Conservation (phyloP, 2,797 vertebrate genomes). For the Fringilla coelebs region DNA sequence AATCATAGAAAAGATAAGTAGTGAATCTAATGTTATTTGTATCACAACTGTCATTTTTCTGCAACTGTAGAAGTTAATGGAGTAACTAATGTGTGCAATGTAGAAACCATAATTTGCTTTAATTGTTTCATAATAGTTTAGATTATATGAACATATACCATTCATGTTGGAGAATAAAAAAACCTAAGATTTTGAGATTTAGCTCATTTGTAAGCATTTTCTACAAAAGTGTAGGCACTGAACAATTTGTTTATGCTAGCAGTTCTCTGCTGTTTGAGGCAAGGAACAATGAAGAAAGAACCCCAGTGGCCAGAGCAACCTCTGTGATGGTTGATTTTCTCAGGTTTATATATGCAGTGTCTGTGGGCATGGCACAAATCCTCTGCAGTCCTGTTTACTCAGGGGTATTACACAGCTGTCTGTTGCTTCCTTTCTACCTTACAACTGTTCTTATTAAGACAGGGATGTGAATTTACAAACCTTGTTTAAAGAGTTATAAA, state of each 20-base stretch:
- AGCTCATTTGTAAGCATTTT: not conserved
- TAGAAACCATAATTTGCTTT: not conserved
- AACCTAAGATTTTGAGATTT: not conserved
- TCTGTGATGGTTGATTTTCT: not conserved
- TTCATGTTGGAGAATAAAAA: not conserved
- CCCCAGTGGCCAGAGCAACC: not conserved
- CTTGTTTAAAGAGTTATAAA: not conserved
- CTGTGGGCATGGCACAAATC: not conserved
- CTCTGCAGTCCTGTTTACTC: not conserved
- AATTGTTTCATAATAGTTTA: not conserved
- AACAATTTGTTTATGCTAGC: not conserved
- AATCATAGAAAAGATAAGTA: not conserved
- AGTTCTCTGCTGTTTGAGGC: not conserved
- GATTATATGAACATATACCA: not conserved
- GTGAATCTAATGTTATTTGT: not conserved
- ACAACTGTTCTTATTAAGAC: not conserved
- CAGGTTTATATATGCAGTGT: not conserved
- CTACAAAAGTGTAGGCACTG: not conserved
- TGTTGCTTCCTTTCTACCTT: not conserved
- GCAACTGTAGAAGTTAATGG: not conserved
- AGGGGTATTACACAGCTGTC: not conserved
- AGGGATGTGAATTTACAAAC: not conserved
- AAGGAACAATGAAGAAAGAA: not conserved
- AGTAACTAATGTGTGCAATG: not conserved
- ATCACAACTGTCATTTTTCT: not conserved